Evolutionary conservation across 1,140 invertebrate genomes (phyloP).

Genomic region (Drosophila trapezifrons): DNA sequence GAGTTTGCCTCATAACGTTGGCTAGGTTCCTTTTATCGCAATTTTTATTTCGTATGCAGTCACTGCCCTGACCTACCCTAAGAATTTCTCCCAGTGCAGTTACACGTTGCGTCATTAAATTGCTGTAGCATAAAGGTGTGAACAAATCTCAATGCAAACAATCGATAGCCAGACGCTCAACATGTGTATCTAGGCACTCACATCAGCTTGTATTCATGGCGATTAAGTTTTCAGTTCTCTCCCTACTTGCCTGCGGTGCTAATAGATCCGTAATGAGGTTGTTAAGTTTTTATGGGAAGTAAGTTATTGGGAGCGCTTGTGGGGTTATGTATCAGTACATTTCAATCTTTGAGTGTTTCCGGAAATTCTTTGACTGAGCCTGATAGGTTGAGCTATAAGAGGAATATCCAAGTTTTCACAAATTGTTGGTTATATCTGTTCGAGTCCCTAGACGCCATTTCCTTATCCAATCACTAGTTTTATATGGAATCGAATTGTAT

Average conservation of each 20-base stretch:
- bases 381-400: too few species aligned
- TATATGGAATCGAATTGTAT: too few species aligned
- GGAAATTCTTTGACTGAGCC: neutral
- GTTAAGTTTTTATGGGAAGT: conserved; percentile 14
- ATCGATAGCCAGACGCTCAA: conserved; percentile 44
- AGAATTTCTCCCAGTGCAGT: conserved; percentile 25
- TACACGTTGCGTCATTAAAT: conserved; percentile 40
- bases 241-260: conserved; percentile 13
- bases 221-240: conserved; percentile 26
- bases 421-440: too few species aligned
- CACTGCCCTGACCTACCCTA: conserved; percentile 19
- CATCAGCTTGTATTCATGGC: conserved; percentile 12
- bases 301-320: conserved; percentile 1
- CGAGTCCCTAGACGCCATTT: too few species aligned
- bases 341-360: neutral
- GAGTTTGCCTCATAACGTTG: neutral
- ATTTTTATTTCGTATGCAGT: neutral
- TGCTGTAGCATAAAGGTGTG: conserved; percentile 47
- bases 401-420: too few species aligned
- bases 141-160: conserved; percentile 50
- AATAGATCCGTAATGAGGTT: conserved; percentile 39
- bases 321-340: neutral
- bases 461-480: too few species aligned
- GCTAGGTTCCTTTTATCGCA: neutral
- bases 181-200: conserved; percentile 39